Evolutionary conservation across 2,888 invertebrate species (phyloP), one percentile per base, ranked within the genome.

Genomic region (Ptilodon capucinus): DNA sequence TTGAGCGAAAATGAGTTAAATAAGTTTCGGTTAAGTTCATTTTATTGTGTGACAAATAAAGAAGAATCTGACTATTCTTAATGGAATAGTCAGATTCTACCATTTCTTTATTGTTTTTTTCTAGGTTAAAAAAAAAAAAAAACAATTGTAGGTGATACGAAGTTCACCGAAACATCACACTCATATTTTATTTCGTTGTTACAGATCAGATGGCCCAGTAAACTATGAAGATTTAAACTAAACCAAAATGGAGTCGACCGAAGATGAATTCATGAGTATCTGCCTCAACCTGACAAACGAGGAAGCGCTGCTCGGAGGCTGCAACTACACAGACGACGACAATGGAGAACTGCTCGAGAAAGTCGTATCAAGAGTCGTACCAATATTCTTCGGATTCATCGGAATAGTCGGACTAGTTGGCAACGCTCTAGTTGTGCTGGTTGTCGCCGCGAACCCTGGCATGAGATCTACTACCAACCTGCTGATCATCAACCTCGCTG

Each of bases 381-480:
- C 96, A 11, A 92, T 96, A 32, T 94, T 97, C 72, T 98, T 98
- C 76, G 96, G 97, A 4, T 92, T 97, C 57, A 97, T 97, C 55
- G 95, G 96, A 43, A 92, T 97, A 23, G 93, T 97, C 30, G 98
- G 98, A n/a, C 87, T 98, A 7, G 92, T 97, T 44, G 98, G 98
- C 51, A 98, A 98, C 82, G 94, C 95, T 0, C 87, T 98, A 51
- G 97, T 98, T 17, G 97, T 98, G 21, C 88, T 97, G 44, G 97
- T 98, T 9, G 97, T 98, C 0, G 93, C 95, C 11, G 95, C 95
- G 36, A 97, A 97, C 86, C 95, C 96, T 65, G 95, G 96, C 73
- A 98, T 98, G 98, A 92, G 97, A 67, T 97, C 97, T 28, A 97
- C 97, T 5, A 98, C 98, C 40, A 98, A 98, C 81, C 93, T 97